A percentile compares a stretch with the other conserved stretches of the same genome.
Evolutionary conservation across 1,140 invertebrate genomes (phyloP).

Genomic region (Heliothis subflexa): DNA sequence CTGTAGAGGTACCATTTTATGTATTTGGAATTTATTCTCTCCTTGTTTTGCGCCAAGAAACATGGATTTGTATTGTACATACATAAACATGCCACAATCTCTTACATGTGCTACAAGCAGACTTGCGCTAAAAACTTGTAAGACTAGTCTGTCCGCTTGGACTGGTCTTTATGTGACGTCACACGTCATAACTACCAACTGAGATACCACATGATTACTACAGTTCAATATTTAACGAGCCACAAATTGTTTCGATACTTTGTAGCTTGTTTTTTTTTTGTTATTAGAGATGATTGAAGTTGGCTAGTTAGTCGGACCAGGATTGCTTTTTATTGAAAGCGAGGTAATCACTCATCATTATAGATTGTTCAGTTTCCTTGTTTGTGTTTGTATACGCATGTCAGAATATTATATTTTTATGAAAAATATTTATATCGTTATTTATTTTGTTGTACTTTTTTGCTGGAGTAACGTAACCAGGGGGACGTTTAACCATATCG

Average conservation of each 20-base stretch:
- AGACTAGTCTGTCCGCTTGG: conserved; percentile 34
- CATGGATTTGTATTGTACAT: conserved; percentile 20
- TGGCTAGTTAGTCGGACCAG: not conserved
- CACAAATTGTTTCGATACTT: conserved; percentile 32
- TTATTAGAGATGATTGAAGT: not conserved
- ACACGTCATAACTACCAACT: conserved; percentile 33
- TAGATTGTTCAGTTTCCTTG: not conserved
- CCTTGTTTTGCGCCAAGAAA: conserved; percentile 1
- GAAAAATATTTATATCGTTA: no score
- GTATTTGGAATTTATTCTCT: conserved; percentile 11
- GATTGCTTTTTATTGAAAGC: not conserved
- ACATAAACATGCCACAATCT: conserved; percentile 27
- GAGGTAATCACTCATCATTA: not conserved
- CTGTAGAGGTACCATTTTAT: conserved; percentile 3
- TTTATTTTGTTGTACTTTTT: no score
- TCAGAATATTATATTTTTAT: no score
- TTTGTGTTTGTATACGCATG: no score
- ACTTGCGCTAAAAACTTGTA: conserved; percentile 31
- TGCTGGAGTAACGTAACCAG: no score
- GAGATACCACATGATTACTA: conserved; percentile 15
- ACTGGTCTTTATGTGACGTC: conserved; percentile 44
- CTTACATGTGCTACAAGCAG: conserved; percentile 28
- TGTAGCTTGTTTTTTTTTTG: not conserved
- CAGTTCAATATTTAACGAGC: conserved; percentile 33
- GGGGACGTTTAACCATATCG: no score